Conservation (phyloP, 2,113 vertebrate genomes). For the Actenoides hombroni region DNA sequence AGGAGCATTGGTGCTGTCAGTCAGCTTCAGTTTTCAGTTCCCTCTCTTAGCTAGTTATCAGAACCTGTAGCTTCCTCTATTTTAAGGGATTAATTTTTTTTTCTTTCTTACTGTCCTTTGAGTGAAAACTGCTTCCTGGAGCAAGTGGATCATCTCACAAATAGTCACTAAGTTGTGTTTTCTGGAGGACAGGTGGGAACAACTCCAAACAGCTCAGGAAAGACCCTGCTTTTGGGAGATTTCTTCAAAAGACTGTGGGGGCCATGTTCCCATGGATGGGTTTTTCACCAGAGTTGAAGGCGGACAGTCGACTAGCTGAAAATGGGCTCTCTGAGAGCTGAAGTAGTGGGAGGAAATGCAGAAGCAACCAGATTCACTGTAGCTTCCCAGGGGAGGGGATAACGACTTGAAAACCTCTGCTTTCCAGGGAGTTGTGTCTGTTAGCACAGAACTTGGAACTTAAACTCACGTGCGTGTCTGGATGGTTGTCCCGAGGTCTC, state of each 20-base stretch:
- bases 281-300: neutral
- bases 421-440: neutral
- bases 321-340: neutral
- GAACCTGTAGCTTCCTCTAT: neutral
- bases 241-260: neutral
- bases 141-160: neutral
- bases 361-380: neutral
- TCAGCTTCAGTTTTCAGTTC: neutral
- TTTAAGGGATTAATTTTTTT: neutral
- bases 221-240: neutral
- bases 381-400: neutral
- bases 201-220: neutral
- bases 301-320: neutral
- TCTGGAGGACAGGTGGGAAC: neutral
- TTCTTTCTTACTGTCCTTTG: neutral
- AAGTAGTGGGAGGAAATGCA: neutral
- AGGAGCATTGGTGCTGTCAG: neutral
- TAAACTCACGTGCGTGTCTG: fast-evolving
- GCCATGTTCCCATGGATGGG: neutral
- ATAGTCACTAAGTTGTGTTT: neutral
- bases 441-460: neutral
- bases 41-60: neutral
- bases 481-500: neutral
- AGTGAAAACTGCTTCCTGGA: neutral
- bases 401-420: neutral